Base-by-base conservation (phyloP, 2,888 invertebrate species). In the Augiades crinisus region DNA sequence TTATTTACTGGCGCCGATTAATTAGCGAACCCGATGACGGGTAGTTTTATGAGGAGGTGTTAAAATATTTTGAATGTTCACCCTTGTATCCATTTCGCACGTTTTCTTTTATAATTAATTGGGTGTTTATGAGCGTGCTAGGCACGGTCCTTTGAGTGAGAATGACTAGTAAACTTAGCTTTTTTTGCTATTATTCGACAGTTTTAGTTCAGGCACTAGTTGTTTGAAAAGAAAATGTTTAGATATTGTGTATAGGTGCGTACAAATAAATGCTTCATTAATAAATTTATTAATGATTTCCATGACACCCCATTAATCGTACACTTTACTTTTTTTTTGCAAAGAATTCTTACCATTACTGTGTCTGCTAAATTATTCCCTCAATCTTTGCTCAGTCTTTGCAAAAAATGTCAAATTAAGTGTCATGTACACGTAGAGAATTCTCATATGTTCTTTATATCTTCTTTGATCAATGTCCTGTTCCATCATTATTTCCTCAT, bases 1-100 rank as follows among this genome's bases (percentile, higher is more conserved):
- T 79, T 78, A 83, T 81, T 76, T 70, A 70, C 70, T 79, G 83
- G 81, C 86, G 86, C 87, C 85, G 82, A 85, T 80, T 84, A 83
- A 86, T 84, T 85, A 83, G 60, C 55, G 53, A 49, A 62, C 72
- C 70, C 50, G 55, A 60, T 58, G 60, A 55, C 56, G 55, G 43
- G 43, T 67, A 67, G 60, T 75, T 81, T 81, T 72, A 67, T 65
- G 72, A 63, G 65, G 61, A 66, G 65, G 72, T 70, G 75, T 78
- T 78, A 75, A 77, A 80, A 74, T 72, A 66, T 75, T 75, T 72
- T 72, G 67, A 72, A 67, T 64, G 63, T 55, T 58, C 65, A 61
- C 61, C 69, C 68, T 73, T 65, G 68, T 68, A 62, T 72, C 65
- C 67, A 65, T 70, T 64, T 70, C 41, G 44, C 41, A 34, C 30